Conservation (phyloP, 2,113 vertebrate species). For the Oryzias celebensis region DNA sequence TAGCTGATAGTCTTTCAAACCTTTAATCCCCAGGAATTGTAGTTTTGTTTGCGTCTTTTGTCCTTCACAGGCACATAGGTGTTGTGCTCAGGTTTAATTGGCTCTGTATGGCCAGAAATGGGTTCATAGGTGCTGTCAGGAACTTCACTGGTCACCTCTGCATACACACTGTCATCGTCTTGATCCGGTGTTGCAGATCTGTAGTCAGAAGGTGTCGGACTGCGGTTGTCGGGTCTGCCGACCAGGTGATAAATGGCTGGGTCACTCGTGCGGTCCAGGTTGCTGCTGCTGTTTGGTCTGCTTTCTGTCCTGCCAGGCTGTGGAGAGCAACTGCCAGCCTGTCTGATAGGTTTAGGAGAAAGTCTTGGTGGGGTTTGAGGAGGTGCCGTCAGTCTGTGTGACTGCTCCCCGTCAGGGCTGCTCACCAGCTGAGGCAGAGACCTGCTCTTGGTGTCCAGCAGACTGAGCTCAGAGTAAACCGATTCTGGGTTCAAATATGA, state of each 20-base stretch:
- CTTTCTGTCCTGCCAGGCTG: conserved; percentile 19
- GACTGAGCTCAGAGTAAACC: conserved; percentile 63
- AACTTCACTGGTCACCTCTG: conserved; percentile 55
- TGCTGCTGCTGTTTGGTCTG: conserved; percentile 37
- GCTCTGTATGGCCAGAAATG: conserved; percentile 42
- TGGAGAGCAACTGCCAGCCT: not conserved
- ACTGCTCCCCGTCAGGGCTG: conserved; percentile 14
- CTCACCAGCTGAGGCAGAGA: conserved; percentile 59
- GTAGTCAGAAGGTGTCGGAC: not conserved
- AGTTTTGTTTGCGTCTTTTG: conserved; percentile 52
- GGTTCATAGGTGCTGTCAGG: conserved; percentile 63
- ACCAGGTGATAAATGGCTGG: conserved; percentile 63
- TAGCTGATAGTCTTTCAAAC: conserved; percentile 45
- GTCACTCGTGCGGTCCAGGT: conserved; percentile 42
- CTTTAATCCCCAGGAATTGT: conserved; percentile 52
- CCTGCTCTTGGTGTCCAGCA: conserved; percentile 48
- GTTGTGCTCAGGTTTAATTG: conserved; percentile 26
- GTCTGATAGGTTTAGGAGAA: conserved; percentile 56
- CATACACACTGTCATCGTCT: conserved; percentile 48
- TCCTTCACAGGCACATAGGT: conserved; percentile 65
- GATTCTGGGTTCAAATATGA: conserved; percentile 1
- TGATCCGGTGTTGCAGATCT: not conserved
- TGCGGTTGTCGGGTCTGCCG: conserved; percentile 29
- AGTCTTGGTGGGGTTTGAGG: conserved; percentile 44
- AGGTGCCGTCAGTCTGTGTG: conserved; percentile 31